Evolutionary conservation across 2,113 vertebrate genomes (phyloP), one percentile per base, ranked within the genome.

Genomic region (Psammodynastes pulverulentus): DNA sequence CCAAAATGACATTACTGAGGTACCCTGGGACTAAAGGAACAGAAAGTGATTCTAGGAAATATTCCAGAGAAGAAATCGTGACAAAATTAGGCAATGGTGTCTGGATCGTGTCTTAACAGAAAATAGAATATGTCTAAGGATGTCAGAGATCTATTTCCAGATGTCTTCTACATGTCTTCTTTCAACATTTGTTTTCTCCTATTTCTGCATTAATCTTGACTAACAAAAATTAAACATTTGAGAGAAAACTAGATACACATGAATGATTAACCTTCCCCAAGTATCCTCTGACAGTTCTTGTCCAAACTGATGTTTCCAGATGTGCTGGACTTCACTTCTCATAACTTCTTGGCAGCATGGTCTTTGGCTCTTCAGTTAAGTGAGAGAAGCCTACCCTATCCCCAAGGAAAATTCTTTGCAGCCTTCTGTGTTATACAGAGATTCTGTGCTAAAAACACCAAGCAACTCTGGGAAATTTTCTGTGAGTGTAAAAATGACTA

Each of bases 1-100:
- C 95, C 95, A 99, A 96, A 79, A 95, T 95, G 88, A 99, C 97
- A 0, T 98, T 98, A 94, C 99, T 98, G 0, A 99, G 94, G 97
- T 99, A 99, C 62, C 99, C 99, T 0, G 98, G 98, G 52, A 98
- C 99, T 99, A 95, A 13, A 62, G 23, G 15, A 94, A 93, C n/a
- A 93, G 0, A 67, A 6, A 34, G 39, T 0, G 0, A 46, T 95
- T 72, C 91, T 39, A 23, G 46, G 0, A 0, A 0, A 0, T 39
- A 2, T 58, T 54, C 29, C 24, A 46, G 24, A n/a, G 56, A 53
- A 43, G 48, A 45, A 29, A 45, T 29, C 34, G 23, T 26, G 34
- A 72, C 48, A 52, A 53, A 87, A 52, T 72, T 88, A 56, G 6
- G 1, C 51, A 9, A 88, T 79, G 26, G 24, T 79, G 54, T 10